Evolutionary conservation across 2,113 vertebrate genomes (phyloP), one percentile per base, ranked within the genome.

Genomic region (Martes martes): DNA sequence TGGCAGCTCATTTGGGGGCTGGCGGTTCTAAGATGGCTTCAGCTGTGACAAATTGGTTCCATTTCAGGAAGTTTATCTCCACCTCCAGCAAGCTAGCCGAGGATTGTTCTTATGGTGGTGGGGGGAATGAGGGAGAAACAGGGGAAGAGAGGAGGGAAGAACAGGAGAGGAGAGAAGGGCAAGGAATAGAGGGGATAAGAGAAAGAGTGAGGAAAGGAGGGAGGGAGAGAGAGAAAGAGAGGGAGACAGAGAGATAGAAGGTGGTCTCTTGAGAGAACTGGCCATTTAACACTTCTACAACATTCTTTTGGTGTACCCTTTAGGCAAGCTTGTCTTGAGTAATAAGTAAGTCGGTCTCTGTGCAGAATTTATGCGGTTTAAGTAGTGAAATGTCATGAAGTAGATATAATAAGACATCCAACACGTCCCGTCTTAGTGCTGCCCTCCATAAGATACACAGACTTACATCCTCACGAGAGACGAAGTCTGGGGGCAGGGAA

Each of bases 51-150:
- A n/a, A 19, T 1, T 33, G 45, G 28, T 39, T 93, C 74, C n/a
- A 33, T 7, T 26, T 50, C 59, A 47, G 4, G 4, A 6, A 7
- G 42, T 23, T 89, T 55, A 42, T 79, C 79, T 59, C 61, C 10
- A 15, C 19, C 23, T 83, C 42, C 24, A 13, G 19, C 8, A 47
- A 23, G 67, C 19, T 74, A 69, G 31, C 39, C 19, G n/a, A n/a
- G 19, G 24, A 47, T 7, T 45, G 28, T 81, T 71, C 28, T 76
- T n/a, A 39, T 6, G 2, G 42, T 26, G 7, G 23, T 4, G 6
- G 31, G 3, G 63, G 0, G 8, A 3, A 14, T 11, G 6, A 52
- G 1, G 26, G 0, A n/a, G 11, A 8, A 4, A 42, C 1, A 31
- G 80, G 28, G 59, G 36, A 36, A 28, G 0, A 50, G 47, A 33